phyloP scores from a whole-genome alignment of 2,113 vertebrate genomes.

The Ploceus nigricollis region DNA sequence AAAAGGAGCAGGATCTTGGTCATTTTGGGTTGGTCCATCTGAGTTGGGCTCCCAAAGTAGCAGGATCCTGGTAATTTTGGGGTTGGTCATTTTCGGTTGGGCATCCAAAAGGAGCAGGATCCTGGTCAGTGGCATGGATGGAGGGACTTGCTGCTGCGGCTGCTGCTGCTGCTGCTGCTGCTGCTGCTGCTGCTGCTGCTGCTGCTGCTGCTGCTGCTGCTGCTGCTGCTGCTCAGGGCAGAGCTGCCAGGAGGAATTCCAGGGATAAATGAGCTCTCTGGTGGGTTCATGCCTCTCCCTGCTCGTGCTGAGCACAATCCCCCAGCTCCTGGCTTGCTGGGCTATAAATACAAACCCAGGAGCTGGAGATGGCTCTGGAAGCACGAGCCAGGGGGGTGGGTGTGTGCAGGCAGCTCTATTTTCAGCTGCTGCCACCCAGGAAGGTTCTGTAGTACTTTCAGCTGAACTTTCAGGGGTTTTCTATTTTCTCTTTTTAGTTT shows the following conservation, averaged over 20 bases:
- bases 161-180: neutral
- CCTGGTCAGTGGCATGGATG: neutral
- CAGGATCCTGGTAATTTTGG: no score
- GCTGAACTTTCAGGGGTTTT: neutral
- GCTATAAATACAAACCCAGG: constrained; percentile 9
- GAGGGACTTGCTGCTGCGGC: neutral
- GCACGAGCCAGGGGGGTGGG: neutral
- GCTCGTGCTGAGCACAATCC: neutral
- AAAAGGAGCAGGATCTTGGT: no score
- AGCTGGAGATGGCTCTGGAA: neutral
- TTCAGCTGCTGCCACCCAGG: neutral
- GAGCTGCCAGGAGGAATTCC: neutral
- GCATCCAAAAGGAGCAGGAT: no score
- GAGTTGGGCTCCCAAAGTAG: no score
- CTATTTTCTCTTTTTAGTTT: neutral
- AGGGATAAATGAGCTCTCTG: neutral
- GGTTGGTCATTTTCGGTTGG: no score
- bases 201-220: no score
- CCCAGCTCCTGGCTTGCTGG: neutral
- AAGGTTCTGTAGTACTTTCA: neutral
- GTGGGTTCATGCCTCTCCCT: neutral
- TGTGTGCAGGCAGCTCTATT: neutral
- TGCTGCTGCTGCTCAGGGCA: neutral
- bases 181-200: neutral
- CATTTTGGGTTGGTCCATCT: no score